Conservation (phyloP, 2,888 invertebrate species). For the Calameuta idolon region DNA sequence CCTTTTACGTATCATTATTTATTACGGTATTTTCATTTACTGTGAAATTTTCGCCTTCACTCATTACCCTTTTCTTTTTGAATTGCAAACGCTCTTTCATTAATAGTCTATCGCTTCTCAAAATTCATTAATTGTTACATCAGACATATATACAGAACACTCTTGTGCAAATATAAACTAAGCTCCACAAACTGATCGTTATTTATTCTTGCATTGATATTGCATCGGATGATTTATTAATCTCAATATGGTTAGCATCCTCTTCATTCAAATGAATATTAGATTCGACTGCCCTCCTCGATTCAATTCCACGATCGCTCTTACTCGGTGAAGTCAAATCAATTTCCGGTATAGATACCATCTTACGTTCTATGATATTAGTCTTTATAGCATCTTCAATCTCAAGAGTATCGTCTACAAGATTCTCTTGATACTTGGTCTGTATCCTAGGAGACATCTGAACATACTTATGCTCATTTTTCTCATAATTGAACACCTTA, state of each 20-base stretch:
- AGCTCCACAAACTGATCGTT: background rate
- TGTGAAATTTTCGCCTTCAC: background rate
- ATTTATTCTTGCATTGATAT: background rate
- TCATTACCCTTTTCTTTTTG: background rate
- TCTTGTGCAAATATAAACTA: background rate
- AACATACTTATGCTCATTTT: constrained; percentile 43
- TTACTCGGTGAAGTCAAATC: constrained; percentile 28
- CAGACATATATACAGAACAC: background rate
- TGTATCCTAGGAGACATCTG: constrained; percentile 31
- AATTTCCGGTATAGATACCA: constrained; percentile 35
- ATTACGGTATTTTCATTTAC: background rate
- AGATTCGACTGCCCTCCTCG: background rate
- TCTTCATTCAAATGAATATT: background rate
- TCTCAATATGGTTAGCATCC: background rate
- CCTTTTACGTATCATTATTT: background rate
- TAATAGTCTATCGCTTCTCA: background rate
- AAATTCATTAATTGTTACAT: background rate
- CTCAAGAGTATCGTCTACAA: constrained; percentile 40
- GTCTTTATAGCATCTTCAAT: constrained; percentile 58
- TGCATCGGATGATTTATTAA: background rate
- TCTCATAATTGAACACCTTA: constrained; percentile 34
- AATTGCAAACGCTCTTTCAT: background rate
- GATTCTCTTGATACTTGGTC: constrained; percentile 27
- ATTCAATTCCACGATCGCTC: constrained; percentile 3
- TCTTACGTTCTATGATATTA: constrained; percentile 55